These are phyloP conservation scores for Cyanoderma ruficeps DNA, from an alignment of 2,113 vertebrate genomes.

Conservation along the genomic window DNA sequence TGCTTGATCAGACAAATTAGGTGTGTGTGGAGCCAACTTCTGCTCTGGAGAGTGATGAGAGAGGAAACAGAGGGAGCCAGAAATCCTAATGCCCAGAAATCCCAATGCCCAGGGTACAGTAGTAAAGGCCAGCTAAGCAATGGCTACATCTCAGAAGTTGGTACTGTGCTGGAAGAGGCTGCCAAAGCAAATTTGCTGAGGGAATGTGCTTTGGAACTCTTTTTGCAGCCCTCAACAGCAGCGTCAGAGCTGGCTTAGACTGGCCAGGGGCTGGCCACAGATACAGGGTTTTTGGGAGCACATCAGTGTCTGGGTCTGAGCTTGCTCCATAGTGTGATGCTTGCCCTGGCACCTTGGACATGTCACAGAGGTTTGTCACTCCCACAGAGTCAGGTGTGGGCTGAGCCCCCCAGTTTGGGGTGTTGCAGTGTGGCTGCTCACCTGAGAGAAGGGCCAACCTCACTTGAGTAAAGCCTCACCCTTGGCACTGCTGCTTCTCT, in stretches of 20 bases:
- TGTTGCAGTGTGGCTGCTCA: background rate
- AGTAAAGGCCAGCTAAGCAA: background rate
- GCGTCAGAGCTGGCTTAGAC: background rate
- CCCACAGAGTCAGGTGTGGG: background rate
- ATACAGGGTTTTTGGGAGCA: background rate
- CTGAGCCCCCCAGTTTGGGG: background rate
- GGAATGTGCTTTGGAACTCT: background rate
- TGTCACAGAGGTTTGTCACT: background rate
- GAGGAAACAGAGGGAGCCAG: background rate
- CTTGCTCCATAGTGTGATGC: background rate
- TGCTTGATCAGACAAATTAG: background rate
- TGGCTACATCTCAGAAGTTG: background rate
- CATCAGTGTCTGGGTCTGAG: accelerated
- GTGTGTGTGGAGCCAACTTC: background rate
- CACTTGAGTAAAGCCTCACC: background rate
- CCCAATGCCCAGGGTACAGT: background rate
- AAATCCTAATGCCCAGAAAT: background rate
- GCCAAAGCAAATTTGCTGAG: background rate
- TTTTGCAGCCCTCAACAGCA: background rate
- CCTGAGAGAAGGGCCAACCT: background rate
- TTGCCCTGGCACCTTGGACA: background rate
- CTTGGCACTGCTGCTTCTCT: background rate
- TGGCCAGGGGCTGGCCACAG: background rate
- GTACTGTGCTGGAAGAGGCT: background rate
- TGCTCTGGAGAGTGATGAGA: background rate